Percentiles rank a stretch among this genome's conserved stretches.
These are phyloP conservation scores for Catharus minimus DNA, from an alignment of 2,113 vertebrate genomes.

Conservation along the genomic window DNA sequence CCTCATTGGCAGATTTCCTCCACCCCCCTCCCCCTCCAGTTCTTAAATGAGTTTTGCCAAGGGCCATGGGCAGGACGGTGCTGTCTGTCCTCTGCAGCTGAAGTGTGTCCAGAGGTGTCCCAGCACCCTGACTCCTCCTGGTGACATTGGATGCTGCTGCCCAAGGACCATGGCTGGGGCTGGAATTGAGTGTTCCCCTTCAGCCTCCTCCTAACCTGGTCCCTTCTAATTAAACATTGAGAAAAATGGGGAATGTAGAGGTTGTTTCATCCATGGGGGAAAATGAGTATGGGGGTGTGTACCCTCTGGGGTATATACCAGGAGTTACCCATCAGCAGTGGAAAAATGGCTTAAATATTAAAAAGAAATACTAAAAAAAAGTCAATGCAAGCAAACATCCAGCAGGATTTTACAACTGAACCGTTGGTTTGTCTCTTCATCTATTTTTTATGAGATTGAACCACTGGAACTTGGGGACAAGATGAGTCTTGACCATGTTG, in stretches of 20 bases:
- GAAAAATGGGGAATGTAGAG: background rate
- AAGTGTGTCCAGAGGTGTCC: background rate
- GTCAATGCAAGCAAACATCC: slow-evolving; percentile 75
- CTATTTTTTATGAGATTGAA: slow-evolving; percentile 79
- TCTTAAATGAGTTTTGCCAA: background rate
- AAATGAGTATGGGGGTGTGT: background rate
- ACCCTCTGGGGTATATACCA: background rate
- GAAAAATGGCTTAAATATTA: slow-evolving; percentile 1
- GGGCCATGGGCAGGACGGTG: background rate
- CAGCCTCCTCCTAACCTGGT: background rate
- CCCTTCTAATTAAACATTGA: background rate
- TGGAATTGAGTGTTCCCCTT: background rate
- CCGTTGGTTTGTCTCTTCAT: slow-evolving; percentile 85
- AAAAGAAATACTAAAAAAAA: background rate
- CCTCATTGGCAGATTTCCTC: background rate
- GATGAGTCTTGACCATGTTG: slow-evolving; percentile 74
- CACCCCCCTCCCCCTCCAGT: background rate
- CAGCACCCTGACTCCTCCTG: background rate
- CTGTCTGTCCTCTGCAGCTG: background rate
- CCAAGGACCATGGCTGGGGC: background rate
- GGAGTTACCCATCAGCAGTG: background rate
- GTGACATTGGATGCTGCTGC: background rate
- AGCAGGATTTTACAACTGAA: slow-evolving; percentile 89
- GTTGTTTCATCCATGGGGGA: background rate
- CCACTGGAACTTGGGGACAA: slow-evolving; percentile 87